Evolutionary conservation across 2,113 vertebrate species (phyloP), one percentile per base, ranked within the genome.

Genomic region (Aegithalos caudatus): DNA sequence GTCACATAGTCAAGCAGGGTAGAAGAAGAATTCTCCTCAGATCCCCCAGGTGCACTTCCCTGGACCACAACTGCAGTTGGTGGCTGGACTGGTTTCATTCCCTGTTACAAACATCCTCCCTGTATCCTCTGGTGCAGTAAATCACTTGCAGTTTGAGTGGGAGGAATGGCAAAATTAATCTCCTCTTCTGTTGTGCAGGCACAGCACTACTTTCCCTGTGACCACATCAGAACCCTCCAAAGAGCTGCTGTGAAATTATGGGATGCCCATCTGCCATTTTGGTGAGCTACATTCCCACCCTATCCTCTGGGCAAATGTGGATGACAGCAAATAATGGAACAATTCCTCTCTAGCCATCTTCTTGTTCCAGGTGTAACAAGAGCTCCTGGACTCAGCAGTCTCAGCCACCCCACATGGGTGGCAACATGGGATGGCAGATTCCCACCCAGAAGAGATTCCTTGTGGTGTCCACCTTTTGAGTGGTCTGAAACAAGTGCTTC

Each of bases 81-180:
- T 80, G 90, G 47, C 47, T 1, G 27, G 58, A 24, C 67, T 85
- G 53, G 58, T 80, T 93, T 93, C 20, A 69, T 35, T 42, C 62
- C 47, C 71, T 65, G 54, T 66, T 86, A 90, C 7, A 83, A 95
- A 93, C 79, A 94, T 77, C 71, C 84, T 91, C 82, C 65, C 71
- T 60, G 22, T 40, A 67, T 64, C 71, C 58, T 74, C 74, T 81
- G 60, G 27, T 71, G 47, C 85, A 90, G 16, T 92, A 88, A 96
- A 93, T 91, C 71, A 72, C 84, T 51, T 8, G 11, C 38, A 89
- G 33, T 81, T 69, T 28, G 86, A 88, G 87, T 37, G 58, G 87
- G 79, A 94, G 85, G 79, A 77, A 91, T 31, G 69, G 86, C 24
- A 92, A 33, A 86, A 70, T 80, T 73, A 23, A 82, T 95, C 87